phyloP scores from a whole-genome alignment of 2,797 vertebrate species.

The Sphenopsis melanotis region DNA sequence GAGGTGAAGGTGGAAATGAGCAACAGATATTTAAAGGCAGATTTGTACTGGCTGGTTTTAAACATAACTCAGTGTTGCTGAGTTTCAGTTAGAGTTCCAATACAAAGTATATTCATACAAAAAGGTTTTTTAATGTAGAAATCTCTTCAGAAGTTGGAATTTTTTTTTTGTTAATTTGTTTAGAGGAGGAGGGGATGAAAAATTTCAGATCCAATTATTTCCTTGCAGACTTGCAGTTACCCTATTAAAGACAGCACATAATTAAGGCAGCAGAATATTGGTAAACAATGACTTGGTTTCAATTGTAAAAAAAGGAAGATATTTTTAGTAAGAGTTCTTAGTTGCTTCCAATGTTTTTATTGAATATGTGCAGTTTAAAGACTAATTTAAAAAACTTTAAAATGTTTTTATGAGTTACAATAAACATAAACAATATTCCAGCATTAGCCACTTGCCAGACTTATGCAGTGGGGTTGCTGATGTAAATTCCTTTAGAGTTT shows the following conservation, averaged over 20 bases:
- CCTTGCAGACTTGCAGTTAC: neutral
- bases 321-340: neutral
- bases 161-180: neutral
- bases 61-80: neutral
- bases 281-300: neutral
- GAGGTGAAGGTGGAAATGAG: neutral
- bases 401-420: neutral
- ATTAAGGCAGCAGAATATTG: neutral
- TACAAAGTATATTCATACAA: neutral
- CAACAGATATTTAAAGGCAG: neutral
- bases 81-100: neutral
- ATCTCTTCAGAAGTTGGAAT: neutral
- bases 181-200: neutral
- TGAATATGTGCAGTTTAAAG: neutral
- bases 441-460: accelerated
- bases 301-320: neutral
- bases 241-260: neutral
- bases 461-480: neutral
- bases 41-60: neutral
- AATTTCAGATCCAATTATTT: neutral
- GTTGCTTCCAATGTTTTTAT: neutral
- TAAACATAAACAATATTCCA: neutral
- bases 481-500: neutral
- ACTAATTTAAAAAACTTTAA: neutral
- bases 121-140: neutral